These are phyloP conservation scores for Brassicogethes aeneus DNA, from an alignment of 2,888 invertebrate genomes.

Conservation along the genomic window DNA sequence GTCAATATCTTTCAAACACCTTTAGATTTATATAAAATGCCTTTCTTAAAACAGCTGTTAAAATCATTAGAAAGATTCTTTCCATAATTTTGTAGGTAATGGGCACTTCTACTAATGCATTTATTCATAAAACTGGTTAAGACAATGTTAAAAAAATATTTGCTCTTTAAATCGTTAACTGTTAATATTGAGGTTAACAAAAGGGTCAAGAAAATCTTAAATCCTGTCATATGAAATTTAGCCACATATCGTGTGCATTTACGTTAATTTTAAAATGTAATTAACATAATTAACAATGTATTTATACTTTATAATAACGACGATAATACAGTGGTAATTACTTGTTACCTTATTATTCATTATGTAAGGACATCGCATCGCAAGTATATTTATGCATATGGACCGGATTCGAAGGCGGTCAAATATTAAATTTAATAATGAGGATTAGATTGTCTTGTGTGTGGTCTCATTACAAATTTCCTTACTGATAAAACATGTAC, in stretches of 20 bases:
- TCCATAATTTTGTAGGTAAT: no score
- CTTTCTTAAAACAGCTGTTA: no score
- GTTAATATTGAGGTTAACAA: no score
- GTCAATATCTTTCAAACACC: no score
- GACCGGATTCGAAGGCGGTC: neutral
- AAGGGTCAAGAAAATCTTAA: no score
- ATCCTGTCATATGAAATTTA: no score
- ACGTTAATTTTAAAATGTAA: neutral
- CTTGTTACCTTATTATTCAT: constrained; percentile 1
- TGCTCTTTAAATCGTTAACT: no score
- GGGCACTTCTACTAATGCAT: no score
- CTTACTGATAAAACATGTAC: neutral
- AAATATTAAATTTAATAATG: neutral
- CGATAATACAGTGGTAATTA: neutral
- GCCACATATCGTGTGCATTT: neutral
- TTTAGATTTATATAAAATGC: no score
- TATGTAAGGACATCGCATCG: neutral
- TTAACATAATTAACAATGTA: neutral
- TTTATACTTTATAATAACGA: neutral
- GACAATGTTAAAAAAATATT: no score
- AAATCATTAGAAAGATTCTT: no score
- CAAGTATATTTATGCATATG: neutral
- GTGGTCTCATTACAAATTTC: neutral
- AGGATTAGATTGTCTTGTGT: neutral
- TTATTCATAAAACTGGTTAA: no score